Percentiles rank a stretch among this genome's conserved stretches.
Conservation (phyloP, 37 sponge, comb jelly and placozoan genomes). For the Hormiphora californensis region DNA sequence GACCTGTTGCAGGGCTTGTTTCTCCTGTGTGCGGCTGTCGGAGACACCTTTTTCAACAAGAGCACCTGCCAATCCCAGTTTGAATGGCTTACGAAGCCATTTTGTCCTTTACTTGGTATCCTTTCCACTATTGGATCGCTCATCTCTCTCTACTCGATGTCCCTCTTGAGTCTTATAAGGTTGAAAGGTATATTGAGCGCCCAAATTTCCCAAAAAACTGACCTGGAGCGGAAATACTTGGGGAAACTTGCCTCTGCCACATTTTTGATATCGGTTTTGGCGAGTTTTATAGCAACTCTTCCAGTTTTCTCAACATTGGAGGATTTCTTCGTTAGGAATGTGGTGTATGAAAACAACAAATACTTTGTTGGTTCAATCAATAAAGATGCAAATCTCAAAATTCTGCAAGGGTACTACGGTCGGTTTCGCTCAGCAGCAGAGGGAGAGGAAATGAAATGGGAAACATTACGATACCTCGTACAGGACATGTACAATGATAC, state of each 20-base stretch:
- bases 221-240: not conserved
- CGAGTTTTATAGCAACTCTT: not conserved
- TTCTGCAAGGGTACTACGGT: not conserved
- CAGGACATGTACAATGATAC: too few species aligned
- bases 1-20: conserved; percentile 5
- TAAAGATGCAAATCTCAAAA: not conserved
- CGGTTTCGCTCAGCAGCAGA: too few species aligned
- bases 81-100: not conserved
- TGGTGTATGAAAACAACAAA: not conserved
- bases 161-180: not conserved
- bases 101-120: not conserved
- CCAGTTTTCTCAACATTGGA: not conserved
- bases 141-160: conserved; percentile 25
- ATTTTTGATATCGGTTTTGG: too few species aligned
- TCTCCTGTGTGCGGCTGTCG: not conserved
- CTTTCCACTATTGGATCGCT: not conserved
- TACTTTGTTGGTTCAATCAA: not conserved
- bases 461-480: too few species aligned
- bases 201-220: too few species aligned
- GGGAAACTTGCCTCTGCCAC: too few species aligned
- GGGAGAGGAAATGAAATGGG: too few species aligned
- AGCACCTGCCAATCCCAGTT: conserved; percentile 21
- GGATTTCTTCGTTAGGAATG: not conserved
- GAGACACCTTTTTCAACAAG: not conserved
- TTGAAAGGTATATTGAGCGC: not conserved